Evolutionary conservation across 2,113 vertebrate species (phyloP), one percentile per base, ranked within the genome.

Genomic region (Monopterus albus): DNA sequence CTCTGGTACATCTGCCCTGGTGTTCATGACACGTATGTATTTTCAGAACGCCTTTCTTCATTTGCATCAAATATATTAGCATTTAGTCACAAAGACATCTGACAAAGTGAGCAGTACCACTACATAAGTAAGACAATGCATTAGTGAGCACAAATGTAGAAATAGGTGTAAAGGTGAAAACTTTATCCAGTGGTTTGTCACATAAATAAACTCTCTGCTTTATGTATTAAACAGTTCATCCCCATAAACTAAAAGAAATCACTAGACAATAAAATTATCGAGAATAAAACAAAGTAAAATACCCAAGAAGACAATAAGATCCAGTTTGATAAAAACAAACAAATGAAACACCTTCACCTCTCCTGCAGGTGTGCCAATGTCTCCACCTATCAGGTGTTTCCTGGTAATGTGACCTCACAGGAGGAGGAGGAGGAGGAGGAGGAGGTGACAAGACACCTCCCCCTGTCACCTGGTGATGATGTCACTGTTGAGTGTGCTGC

Each of bases 401-500:
- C 52, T 1, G 15, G 13, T n/a, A 14, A 18, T 13, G 50, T 66
- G 52, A 68, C 59, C n/a, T 70, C 67, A 26, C 47, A 69, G 45
- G 47, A 43, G 7, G 61, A 75, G 15, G 66, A 66, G 3, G 53
- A 36, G 5, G 52, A 33, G 2, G 69, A 60, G 11, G 90, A 90
- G 51, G 79, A 64, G 1, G 89, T 95, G 42, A 88, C 68, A 50
- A 94, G 91, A 31, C 12, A 45, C 7, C 49, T 88, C 1, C 72
- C 31, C 1, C 20, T 49, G 35, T 63, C 87, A 11, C 7, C 58
- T 20, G 75, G 49, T 7, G 74, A 81, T 67, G 94, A 93, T 50
- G 73, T 75, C 57, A 95, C 91, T 2, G 89, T 93, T 2, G 92
- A 93, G 84, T 99, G 97, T 51, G 66, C 92, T 11, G 92, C 95